Evolutionary conservation across 2,888 invertebrate species (phyloP), one percentile per base, ranked within the genome.

Genomic region (Nowickia ferox): DNA sequence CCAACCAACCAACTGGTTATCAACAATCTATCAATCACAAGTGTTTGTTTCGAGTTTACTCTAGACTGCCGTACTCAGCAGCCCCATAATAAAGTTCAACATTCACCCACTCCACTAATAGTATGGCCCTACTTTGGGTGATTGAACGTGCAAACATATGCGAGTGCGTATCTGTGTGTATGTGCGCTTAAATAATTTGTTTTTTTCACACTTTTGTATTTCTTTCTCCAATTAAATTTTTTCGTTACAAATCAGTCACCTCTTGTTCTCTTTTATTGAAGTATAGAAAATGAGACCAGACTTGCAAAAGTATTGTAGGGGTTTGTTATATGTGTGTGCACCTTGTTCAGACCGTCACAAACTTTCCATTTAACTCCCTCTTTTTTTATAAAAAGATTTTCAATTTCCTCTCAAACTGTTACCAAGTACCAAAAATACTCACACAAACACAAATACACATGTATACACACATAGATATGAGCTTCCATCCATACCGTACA

Each of bases 381-480:
- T 53, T 9, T 6, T 30, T 68, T 84, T 61, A 30, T 65, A 68
- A 46, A 61, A 61, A 66, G 19, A 77, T 78, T 78, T 81, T 82
- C 81, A 82, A 85, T 85, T 85, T 86, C 83, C 86, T 86, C 79
- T 83, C 86, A 66, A 83, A 83, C 79, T 86, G 83, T 86, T 86
- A 83, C 79, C 86, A 83, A 80, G 79, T 80, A 53, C 83, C 44
- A 66, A 69, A 82, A 63, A 46, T 59, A 19, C 59, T 44, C 65
- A 72, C 57, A 59, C 59, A 65, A 44, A 53, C 69, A 46, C 8
- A 40, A 17, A 10, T 48, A n/a, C 42, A 15, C 30, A 30, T 30
- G 30, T 30, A 30, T 30, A 53, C 42, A 42, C 9, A 22, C 17
- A 74, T 0, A 55, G 40, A 48, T n/a, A 40, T 30, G 38, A 30